phyloP scores from a whole-genome alignment of 2,113 vertebrate genomes.

The Alaudala cheleensis region DNA sequence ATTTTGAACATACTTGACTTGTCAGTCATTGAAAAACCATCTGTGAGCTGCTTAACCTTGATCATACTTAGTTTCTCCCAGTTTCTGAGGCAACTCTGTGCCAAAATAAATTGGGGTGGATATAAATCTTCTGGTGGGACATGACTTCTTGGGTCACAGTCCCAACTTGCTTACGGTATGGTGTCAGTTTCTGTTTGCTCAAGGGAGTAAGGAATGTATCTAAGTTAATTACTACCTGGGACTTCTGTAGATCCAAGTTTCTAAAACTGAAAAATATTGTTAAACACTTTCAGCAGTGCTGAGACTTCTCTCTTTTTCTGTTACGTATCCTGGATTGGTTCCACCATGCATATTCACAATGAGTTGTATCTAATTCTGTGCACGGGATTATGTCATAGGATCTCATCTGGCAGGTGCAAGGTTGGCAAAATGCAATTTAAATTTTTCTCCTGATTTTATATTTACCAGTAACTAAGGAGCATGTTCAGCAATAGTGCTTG shows the following conservation, averaged over 20 bases:
- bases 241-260: background rate
- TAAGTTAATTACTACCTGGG: slow-evolving; percentile 19
- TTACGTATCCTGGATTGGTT: background rate
- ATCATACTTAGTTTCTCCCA: background rate
- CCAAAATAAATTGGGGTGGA: background rate
- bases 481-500: background rate
- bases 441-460: background rate
- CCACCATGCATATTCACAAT: background rate
- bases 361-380: background rate
- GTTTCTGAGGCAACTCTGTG: background rate
- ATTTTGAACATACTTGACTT: background rate
- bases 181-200: slow-evolving; percentile 27
- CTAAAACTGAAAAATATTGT: background rate
- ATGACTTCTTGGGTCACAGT: background rate
- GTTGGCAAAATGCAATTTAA: background rate
- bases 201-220: background rate
- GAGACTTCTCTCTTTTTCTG: background rate
- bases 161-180: background rate
- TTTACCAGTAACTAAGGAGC: background rate
- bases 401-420: background rate
- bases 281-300: background rate
- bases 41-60: background rate
- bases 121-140: slow-evolving; percentile 7
- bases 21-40: background rate
- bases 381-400: background rate